Evolutionary conservation across 2,113 vertebrate species (phyloP).

Genomic region (Nerophis ophidion): DNA sequence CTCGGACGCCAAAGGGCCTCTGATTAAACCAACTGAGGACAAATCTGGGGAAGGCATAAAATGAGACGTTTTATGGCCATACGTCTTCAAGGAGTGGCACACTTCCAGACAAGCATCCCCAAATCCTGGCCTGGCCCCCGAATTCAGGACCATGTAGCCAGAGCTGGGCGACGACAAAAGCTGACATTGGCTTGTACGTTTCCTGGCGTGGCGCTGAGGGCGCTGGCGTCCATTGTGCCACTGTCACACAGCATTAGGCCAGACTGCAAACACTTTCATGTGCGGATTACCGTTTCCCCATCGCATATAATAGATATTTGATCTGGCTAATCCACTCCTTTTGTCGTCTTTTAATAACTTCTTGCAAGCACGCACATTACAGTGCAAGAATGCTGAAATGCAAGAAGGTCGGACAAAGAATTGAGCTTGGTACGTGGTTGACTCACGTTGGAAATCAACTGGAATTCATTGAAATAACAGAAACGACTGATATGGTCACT

Average conservation of each 20-base stretch:
- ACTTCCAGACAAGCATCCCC: neutral
- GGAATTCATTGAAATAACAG: too few species aligned
- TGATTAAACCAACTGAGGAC: constrained; percentile 56
- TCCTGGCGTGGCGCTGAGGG: constrained; percentile 60
- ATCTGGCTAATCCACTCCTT: constrained; percentile 70
- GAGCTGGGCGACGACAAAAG: constrained; percentile 71
- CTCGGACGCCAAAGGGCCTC: constrained; percentile 40
- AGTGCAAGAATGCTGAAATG: constrained; percentile 65
- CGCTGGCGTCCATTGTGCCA: constrained; percentile 75
- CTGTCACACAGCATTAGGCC: constrained; percentile 78
- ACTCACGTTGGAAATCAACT: neutral
- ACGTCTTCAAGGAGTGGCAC: neutral
- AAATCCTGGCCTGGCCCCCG: neutral
- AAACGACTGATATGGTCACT: too few species aligned
- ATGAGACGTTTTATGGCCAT: constrained; percentile 37
- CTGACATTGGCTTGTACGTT: constrained; percentile 74
- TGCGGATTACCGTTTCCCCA: constrained; percentile 79
- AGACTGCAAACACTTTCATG: constrained; percentile 77
- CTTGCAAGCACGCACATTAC: constrained; percentile 72
- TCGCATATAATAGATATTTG: constrained; percentile 76
- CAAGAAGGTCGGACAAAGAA: constrained; percentile 50
- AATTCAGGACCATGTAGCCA: constrained; percentile 57
- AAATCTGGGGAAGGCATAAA: constrained; percentile 32
- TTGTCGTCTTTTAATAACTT: constrained; percentile 68
- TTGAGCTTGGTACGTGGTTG: constrained; percentile 34